Percentiles rank a stretch among this genome's conserved stretches.
phyloP scores from a whole-genome alignment of 1,140 invertebrate species.

The Aphis gossypii region DNA sequence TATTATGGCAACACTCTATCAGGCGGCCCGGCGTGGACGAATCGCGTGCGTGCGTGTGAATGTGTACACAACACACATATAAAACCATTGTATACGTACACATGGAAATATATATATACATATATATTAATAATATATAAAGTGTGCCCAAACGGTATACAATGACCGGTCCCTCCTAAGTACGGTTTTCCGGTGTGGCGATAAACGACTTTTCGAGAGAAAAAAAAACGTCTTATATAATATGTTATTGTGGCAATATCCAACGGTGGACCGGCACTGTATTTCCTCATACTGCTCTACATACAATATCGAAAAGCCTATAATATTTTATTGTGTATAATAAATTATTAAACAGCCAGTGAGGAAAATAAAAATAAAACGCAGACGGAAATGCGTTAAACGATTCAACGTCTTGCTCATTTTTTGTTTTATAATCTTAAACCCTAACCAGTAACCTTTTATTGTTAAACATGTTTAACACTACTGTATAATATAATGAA shows the following conservation, averaged over 20 bases:
- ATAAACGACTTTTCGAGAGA: conserved; percentile 6
- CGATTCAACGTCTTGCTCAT: neutral
- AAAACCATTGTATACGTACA: neutral
- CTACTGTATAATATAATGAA: neutral
- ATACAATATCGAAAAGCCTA: neutral
- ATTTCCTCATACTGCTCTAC: neutral
- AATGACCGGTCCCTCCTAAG: conserved; percentile 17
- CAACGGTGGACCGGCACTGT: no score
- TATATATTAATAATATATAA: neutral
- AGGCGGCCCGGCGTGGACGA: neutral
- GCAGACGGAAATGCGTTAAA: neutral
- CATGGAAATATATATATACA: neutral
- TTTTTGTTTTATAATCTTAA: neutral
- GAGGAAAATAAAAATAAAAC: neutral
- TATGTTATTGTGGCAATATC: neutral
- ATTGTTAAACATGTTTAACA: neutral
- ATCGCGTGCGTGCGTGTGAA: neutral
- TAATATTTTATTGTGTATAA: neutral
- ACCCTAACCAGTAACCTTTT: no score
- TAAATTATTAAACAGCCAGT: neutral
- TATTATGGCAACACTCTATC: conserved; percentile 34
- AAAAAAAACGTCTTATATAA: neutral
- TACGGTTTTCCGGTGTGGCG: conserved; percentile 32
- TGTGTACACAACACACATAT: neutral
- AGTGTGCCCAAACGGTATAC: conserved; percentile 18